Base-by-base conservation (phyloP, 1,140 invertebrate species). In the Leptonema lineaticorne region DNA sequence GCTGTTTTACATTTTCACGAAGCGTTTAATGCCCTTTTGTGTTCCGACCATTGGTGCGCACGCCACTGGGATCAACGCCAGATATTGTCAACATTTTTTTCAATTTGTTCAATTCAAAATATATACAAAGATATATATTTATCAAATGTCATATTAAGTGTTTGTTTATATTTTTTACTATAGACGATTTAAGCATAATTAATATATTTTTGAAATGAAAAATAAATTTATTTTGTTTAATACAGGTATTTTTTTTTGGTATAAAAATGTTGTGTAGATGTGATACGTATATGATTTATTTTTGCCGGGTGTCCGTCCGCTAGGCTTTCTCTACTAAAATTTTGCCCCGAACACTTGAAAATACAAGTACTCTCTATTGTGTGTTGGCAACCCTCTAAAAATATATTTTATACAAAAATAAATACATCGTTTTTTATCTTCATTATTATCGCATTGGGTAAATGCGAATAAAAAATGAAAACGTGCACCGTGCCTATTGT, bases 361-460 rank as follows among this genome's bases (percentile, higher is more conserved):
- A 59, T 60, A 63, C 68, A 60, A 72, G 71, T 67, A 58, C 68
- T 50, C 67, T 72, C 71, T 67, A 72, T 72, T 72, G 71, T 72
- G 41, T 69, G 71, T 69, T 62, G 26, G 70, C 59, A 68, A 64
- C 68, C 68, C 71, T 68, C 71, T 69, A 62, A 71, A 72, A 72
- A 67, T 72, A 69, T 69, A 72, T 69, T 72, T 69, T 69, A 60
- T 72, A 72, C 67, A 72, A 69, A 72, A 72, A 72, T 72, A 72
- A 69, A 72, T 72, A 72, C 65, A 69, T 69, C 60, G 28, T 69
- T 72, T 72, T 72, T 72, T 72, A 69, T 64, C 68, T 45, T 67
- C 67, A 65, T 72, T 71, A 59, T 58, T 37, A 72, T 72, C 70
- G 71, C 70, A 53, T 53, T 53, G 50, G 9, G 50, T 2, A 8